These are phyloP conservation scores for Sebastes baramenuke DNA, from an alignment of 2,797 vertebrate genomes.

Conservation along the genomic window DNA sequence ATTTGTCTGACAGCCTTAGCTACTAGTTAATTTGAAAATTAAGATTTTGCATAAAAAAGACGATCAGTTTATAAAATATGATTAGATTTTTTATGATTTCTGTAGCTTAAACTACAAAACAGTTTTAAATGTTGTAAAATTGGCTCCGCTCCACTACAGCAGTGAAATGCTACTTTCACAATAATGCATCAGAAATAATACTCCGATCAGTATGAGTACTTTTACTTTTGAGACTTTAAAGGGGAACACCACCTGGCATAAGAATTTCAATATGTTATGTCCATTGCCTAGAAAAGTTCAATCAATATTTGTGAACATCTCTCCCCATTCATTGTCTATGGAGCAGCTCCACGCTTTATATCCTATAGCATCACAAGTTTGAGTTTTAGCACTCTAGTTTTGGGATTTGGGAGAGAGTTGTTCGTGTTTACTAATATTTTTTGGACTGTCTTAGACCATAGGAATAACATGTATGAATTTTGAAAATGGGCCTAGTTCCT, in stretches of 20 bases:
- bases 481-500: rapidly evolving
- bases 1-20: background rate
- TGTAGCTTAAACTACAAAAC: background rate
- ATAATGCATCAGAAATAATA: background rate
- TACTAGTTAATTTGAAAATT: background rate
- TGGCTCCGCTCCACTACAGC: background rate
- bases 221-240: background rate
- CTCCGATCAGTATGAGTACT: background rate
- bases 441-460: background rate
- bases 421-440: background rate
- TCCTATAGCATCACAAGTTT: no score
- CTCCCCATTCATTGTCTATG: no score
- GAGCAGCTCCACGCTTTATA: no score
- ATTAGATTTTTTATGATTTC: background rate
- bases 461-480: rapidly evolving
- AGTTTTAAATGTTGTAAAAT: background rate
- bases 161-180: background rate
- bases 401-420: background rate
- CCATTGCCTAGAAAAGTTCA: no score
- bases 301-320: no score
- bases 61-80: background rate
- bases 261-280: no score
- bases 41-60: background rate
- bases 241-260: no score
- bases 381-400: no score